Base-by-base conservation (phyloP, 2,797 vertebrate genomes). In the Tragopan temminckii region DNA sequence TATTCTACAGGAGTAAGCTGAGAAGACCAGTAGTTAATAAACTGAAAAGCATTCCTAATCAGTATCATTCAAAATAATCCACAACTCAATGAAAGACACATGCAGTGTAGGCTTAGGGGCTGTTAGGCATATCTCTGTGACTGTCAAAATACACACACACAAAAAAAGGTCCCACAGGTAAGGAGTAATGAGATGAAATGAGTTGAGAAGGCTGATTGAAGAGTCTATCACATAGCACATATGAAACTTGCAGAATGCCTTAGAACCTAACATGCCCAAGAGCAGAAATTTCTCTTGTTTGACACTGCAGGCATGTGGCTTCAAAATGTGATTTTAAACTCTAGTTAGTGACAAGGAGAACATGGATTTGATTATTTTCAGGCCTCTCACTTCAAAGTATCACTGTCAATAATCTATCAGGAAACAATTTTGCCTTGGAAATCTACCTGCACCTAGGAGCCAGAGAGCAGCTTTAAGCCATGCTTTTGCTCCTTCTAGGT, bases 21-120 rank as follows among this genome's bases (percentile, higher is more conserved):
- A 77, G 78, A 78, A 93, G 68, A 38, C 29, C 80, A 90, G 43
- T 8, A 52, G 64, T 3, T 29, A 23, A 62, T 61, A 33, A 61
- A 75, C 40, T 80, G 42, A 90, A 80, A 36, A 87, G 68, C 62
- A 48, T 89, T 93, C 80, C 62, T 72, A 85, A 50, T 80, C 69
- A 81, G 43, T 31, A 66, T 46, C 71, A 27, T 61, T 46, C 14
- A 77, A 68, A 94, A 62, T 89, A 33, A 85, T 71, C 84, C 85
- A 67, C 72, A 68, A 48, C 53, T 94, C 89, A 95, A 11, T 75
- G 53, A 71, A 48, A 75, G 14, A 36, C 43, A 64, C 29, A 7
- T 12, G 38, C 35, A 84, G 70, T 13, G 59, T 5, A 45, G 33
- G 71, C 75, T 77, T 40, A 57, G 25, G 53, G 64, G 58, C 53